phyloP scores from a whole-genome alignment of 2,888 invertebrate genomes.

The Drosophila pullipes region DNA sequence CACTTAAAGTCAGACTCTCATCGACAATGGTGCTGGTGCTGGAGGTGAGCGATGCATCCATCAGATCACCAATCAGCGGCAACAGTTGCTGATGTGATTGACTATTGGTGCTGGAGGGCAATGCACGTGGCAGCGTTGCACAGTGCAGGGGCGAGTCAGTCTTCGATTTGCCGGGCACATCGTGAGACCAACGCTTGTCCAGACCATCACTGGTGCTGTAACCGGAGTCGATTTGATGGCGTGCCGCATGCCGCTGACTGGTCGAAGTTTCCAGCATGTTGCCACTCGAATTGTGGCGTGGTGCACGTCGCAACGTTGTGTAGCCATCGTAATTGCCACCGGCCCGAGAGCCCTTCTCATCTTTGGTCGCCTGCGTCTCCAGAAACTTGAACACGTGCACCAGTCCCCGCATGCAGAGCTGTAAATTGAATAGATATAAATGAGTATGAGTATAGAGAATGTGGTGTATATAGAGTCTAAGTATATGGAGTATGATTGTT shows the following conservation, averaged over 20 bases:
- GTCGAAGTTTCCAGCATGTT: conserved; percentile 79
- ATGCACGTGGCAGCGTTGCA: conserved; percentile 75
- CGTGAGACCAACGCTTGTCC: conserved; percentile 94
- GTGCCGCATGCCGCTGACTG: conserved; percentile 71
- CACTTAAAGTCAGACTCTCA: conserved; percentile 69
- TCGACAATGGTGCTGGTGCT: conserved; percentile 83
- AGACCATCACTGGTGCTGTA: conserved; percentile 94
- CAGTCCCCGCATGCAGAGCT: conserved; percentile 93
- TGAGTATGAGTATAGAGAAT: neutral
- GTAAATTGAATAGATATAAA: neutral
- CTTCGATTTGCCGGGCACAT: conserved; percentile 85
- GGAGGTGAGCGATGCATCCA: conserved; percentile 83
- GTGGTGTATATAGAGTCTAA: neutral
- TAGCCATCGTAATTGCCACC: conserved; percentile 85
- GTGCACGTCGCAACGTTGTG: conserved; percentile 84
- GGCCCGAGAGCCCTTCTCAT: conserved; percentile 84
- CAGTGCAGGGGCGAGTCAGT: conserved; percentile 83
- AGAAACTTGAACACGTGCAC: conserved; percentile 98
- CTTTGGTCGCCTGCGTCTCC: conserved; percentile 94
- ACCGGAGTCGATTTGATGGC: conserved; percentile 94
- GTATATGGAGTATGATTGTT: neutral
- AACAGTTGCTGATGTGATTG: conserved; percentile 29
- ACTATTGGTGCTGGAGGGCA: conserved; percentile 55
- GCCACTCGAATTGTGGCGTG: conserved; percentile 81
- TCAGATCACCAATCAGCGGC: conserved; percentile 72